These are phyloP conservation scores for Ophraella communa DNA, from an alignment of 2,888 invertebrate species.

Conservation along the genomic window DNA sequence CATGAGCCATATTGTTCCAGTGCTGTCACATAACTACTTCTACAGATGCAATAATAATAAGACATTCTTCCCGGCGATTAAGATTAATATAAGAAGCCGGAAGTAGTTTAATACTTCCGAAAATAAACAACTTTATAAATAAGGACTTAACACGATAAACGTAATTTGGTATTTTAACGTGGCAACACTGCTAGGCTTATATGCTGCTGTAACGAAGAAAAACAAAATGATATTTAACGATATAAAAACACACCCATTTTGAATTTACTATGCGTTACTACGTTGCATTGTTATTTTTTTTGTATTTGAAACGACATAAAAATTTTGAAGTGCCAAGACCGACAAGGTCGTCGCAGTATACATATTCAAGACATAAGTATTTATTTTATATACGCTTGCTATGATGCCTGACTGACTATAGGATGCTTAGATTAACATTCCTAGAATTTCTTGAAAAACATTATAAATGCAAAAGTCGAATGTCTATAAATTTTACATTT, in stretches of 20 bases:
- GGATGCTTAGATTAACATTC: slow-evolving; percentile 8
- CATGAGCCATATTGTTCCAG: no score
- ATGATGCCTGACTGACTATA: not conserved
- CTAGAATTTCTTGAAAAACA: slow-evolving; percentile 2
- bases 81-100: no score
- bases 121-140: no score
- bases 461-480: not conserved
- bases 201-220: not conserved
- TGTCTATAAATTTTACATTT: not conserved
- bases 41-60: no score
- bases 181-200: not conserved
- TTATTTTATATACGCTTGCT: slow-evolving; percentile 1
- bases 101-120: no score
- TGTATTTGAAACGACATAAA: slow-evolving; percentile 10
- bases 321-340: slow-evolving; percentile 15
- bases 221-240: slow-evolving; percentile 23
- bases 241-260: slow-evolving; percentile 28
- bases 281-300: slow-evolving; percentile 26
- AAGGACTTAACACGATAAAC: no score
- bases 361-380: slow-evolving; percentile 15
- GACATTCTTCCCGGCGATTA: no score
- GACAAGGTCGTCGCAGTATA: slow-evolving; percentile 18
- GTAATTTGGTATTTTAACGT: not conserved
- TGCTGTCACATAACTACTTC: no score
- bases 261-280: slow-evolving; percentile 16